Percentiles rank a stretch among this genome's conserved stretches.
Evolutionary conservation across 2,888 invertebrate species (phyloP).

Genomic region (Antheraea yamamai): DNA sequence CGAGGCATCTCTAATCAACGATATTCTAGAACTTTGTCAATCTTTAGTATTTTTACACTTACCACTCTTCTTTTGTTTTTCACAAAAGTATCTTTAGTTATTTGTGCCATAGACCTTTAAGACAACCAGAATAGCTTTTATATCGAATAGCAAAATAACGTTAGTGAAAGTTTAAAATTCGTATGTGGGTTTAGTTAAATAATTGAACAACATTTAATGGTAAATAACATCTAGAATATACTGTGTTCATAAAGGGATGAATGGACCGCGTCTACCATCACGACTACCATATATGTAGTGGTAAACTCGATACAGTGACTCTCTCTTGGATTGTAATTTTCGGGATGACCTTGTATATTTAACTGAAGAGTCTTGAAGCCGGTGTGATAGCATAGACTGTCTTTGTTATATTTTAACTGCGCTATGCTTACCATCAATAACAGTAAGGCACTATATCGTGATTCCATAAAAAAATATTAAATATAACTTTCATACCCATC

Average conservation of each 20-base stretch:
- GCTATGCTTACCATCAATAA: not conserved
- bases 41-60: not conserved
- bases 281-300: no score
- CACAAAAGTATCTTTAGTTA: not conserved
- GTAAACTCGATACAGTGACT: no score
- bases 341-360: no score
- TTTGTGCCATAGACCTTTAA: not conserved
- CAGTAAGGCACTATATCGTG: not conserved
- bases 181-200: not conserved
- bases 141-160: no score
- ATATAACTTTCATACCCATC: no score
- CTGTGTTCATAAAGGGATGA: no score
- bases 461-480: not conserved
- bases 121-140: not conserved
- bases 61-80: not conserved
- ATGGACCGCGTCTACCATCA: no score
- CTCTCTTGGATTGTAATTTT: no score
- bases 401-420: not conserved
- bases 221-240: no score
- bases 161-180: not conserved
- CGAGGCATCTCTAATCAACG: constrained; percentile 3
- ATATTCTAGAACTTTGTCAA: constrained; percentile 3
- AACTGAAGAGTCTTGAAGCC: no score
- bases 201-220: no score
- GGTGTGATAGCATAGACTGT: no score